Evolutionary conservation across 2,888 invertebrate species (phyloP), one percentile per base, ranked within the genome.

Genomic region (Catocala nupta): DNA sequence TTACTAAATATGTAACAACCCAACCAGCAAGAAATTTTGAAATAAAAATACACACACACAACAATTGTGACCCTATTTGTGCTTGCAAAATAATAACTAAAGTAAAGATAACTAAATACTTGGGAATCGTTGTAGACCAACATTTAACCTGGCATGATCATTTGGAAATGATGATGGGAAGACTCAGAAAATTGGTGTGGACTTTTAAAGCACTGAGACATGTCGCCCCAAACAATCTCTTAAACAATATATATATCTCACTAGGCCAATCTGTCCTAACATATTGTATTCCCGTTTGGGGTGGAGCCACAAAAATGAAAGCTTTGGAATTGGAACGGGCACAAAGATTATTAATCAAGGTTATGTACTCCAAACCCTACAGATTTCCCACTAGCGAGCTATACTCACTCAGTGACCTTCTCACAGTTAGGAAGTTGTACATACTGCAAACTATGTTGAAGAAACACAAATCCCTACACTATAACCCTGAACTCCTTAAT

Each of bases 211-310:
- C 47, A 5, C 16, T 47, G n/a, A 5, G 47, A 8, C n/a, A 12
- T 47, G n/a, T 47, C 11, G 25, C 34, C 13, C n/a, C 51, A 5
- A 13, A 9, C 4, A 51, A 7, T 1, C 43, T 34, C 43, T 36
- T 58, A 8, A 44, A 51, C 12, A 44, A 7, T 13, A 51, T 58
- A 34, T 58, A 51, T 3, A 5, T 11, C 5, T 13, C 53, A 3
- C 43, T 53, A 16, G 43, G 25, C 9, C 53, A 53, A 25, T 53
- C 53, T 11, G 25, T 53, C 6, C 13, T 53, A 5, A 42, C 43
- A 5, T 53, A 53, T 43, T 53, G 53, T n/a, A 6, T 53, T 5
- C 53, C 53, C 10, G 16, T 44, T 2, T 53, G 53, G 53, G 53
- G 53, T 11, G 53, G 53, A 2, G 53, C 53, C 25, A 25, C 12